These are phyloP conservation scores for Echeneis naucrates DNA, from an alignment of 2,797 vertebrate genomes.

Conservation along the genomic window DNA sequence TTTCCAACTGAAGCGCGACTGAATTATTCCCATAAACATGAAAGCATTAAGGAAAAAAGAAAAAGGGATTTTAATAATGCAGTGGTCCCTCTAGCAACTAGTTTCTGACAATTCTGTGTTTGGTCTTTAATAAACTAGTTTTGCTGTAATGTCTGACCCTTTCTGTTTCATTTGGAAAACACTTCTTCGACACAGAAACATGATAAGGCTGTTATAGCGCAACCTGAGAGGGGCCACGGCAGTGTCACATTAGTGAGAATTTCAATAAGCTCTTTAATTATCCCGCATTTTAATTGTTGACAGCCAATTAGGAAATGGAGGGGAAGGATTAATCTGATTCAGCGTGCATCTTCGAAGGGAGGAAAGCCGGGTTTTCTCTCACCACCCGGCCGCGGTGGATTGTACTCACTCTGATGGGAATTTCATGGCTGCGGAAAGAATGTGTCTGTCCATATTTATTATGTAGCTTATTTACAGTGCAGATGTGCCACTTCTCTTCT, in stretches of 20 bases:
- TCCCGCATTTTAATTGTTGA: slow-evolving; percentile 46
- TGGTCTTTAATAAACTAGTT: slow-evolving; percentile 1
- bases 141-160: slow-evolving; percentile 5
- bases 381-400: neutral
- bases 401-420: neutral
- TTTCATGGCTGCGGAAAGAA: slow-evolving; percentile 15
- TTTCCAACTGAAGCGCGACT: neutral
- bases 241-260: slow-evolving; percentile 46
- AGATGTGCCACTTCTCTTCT: slow-evolving; percentile 10
- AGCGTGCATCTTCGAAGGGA: slow-evolving; percentile 13
- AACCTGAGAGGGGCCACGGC: slow-evolving; percentile 30
- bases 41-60: slow-evolving; percentile 1
- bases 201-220: slow-evolving; percentile 37
- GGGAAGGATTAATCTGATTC: slow-evolving; percentile 53
- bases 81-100: neutral
- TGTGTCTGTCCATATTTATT: slow-evolving; percentile 34
- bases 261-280: slow-evolving; percentile 58
- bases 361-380: slow-evolving; percentile 2
- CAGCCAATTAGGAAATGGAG: slow-evolving; percentile 59
- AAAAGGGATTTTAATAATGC: neutral
- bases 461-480: slow-evolving; percentile 35
- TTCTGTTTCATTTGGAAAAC: slow-evolving; percentile 14
- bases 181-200: slow-evolving; percentile 14
- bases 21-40: slow-evolving; percentile 11
- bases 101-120: neutral